phyloP scores from a whole-genome alignment of 2,113 vertebrate species.

The Hucho hucho region DNA sequence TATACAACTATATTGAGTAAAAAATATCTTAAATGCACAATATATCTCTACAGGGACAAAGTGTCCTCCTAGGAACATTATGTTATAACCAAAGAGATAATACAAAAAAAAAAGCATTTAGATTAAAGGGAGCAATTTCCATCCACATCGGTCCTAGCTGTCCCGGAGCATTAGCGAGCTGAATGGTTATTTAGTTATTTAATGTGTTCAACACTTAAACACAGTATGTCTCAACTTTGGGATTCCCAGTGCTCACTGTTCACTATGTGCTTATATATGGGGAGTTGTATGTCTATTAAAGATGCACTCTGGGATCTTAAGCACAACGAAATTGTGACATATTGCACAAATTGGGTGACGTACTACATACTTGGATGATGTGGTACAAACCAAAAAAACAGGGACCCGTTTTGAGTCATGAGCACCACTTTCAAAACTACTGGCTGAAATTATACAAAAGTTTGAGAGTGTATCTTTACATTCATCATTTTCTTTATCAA shows the following conservation, averaged over 20 bases:
- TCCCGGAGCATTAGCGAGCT: slow-evolving; percentile 33
- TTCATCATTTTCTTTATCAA: too few species aligned
- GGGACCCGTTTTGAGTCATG: too few species aligned
- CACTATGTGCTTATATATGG: neutral
- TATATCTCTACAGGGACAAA: slow-evolving; percentile 59
- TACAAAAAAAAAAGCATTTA: slow-evolving; percentile 58
- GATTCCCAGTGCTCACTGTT: slow-evolving; percentile 18
- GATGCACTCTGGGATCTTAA: too few species aligned
- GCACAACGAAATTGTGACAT: too few species aligned
- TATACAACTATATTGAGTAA: slow-evolving; percentile 47
- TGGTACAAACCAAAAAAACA: too few species aligned
- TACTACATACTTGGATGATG: too few species aligned
- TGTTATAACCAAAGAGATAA: slow-evolving; percentile 57
- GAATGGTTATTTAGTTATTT: slow-evolving; percentile 31
- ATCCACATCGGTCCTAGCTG: slow-evolving; percentile 34
- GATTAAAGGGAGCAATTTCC: slow-evolving; percentile 38
- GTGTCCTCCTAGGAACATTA: slow-evolving; percentile 63
- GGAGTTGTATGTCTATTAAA: neutral
- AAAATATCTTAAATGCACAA: slow-evolving; percentile 54
- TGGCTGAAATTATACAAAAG: too few species aligned
- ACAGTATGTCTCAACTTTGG: slow-evolving; percentile 25
- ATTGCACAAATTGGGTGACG: too few species aligned
- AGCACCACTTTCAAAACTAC: too few species aligned
- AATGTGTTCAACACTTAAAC: slow-evolving; percentile 24
- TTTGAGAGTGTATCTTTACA: too few species aligned